phyloP scores from a whole-genome alignment of 2,113 vertebrate genomes.

The Sprattus sprattus region DNA sequence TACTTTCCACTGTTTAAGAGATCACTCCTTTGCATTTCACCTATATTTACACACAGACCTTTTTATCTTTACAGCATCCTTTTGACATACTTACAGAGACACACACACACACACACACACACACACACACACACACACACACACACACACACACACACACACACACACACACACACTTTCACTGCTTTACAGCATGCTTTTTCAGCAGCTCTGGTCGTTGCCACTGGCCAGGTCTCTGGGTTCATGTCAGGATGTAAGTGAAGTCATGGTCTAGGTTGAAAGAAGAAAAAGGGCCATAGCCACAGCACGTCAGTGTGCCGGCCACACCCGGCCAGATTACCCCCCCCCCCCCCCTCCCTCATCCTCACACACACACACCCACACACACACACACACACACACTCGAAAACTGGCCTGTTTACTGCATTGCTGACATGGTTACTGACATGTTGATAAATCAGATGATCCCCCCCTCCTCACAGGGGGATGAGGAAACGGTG shows the following conservation, averaged over 20 bases:
- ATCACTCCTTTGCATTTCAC: background rate
- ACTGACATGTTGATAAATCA: background rate
- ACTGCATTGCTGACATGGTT: constrained; percentile 21
- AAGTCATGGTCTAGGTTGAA: constrained; percentile 21
- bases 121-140: background rate
- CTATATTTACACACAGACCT: background rate
- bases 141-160: background rate
- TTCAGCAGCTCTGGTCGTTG: background rate
- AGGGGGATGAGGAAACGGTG: background rate
- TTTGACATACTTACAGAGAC: background rate
- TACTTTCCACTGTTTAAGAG: background rate
- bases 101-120: background rate
- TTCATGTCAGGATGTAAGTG: constrained; percentile 27
- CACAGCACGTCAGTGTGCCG: background rate
- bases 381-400: background rate
- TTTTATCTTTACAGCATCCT: background rate
- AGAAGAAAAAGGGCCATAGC: constrained; percentile 25
- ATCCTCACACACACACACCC: background rate
- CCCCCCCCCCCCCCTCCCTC: background rate
- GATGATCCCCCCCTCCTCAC: constrained; percentile 17
- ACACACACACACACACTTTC: constrained; percentile 16
- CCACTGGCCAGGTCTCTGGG: background rate
- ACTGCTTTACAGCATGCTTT: background rate
- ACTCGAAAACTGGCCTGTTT: constrained; percentile 31
- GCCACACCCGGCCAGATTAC: background rate